Conservation (phyloP, 1,140 invertebrate genomes). For the Hycleus phaleratus region DNA sequence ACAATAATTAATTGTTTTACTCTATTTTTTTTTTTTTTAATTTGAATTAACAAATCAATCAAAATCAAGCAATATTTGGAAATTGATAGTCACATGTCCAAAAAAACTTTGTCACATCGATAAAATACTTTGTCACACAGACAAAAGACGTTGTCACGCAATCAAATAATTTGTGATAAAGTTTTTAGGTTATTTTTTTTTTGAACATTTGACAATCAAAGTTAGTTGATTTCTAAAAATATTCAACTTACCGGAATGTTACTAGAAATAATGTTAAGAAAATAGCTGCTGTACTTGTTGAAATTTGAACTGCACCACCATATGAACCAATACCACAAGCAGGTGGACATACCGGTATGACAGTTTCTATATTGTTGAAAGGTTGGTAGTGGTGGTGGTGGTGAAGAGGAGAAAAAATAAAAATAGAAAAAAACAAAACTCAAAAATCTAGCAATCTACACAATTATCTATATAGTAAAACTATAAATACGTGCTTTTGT, state of each 20-base stretch:
- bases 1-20: background rate
- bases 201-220: background rate
- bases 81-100: too few species aligned
- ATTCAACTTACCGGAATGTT: slow-evolving; percentile 32
- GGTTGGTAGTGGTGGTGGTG: background rate
- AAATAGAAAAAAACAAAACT: too few species aligned
- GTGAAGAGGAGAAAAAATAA: too few species aligned
- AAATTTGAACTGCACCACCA: slow-evolving; percentile 33
- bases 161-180: too few species aligned
- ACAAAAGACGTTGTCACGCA: too few species aligned
- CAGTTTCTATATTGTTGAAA: slow-evolving; percentile 59
- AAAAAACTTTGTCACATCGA: too few species aligned
- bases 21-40: background rate
- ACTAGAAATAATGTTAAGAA: slow-evolving; percentile 28
- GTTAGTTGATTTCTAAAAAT: background rate
- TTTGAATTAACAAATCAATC: too few species aligned
- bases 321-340: slow-evolving; percentile 66
- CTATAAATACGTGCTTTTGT: background rate
- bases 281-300: slow-evolving; percentile 30
- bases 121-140: too few species aligned
- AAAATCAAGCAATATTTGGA: too few species aligned
- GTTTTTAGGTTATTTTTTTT: too few species aligned
- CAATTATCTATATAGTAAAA: too few species aligned
- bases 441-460: too few species aligned
- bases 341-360: slow-evolving; percentile 86